phyloP scores from a whole-genome alignment of 2,113 vertebrate genomes.

The Tonatia bakeri region DNA sequence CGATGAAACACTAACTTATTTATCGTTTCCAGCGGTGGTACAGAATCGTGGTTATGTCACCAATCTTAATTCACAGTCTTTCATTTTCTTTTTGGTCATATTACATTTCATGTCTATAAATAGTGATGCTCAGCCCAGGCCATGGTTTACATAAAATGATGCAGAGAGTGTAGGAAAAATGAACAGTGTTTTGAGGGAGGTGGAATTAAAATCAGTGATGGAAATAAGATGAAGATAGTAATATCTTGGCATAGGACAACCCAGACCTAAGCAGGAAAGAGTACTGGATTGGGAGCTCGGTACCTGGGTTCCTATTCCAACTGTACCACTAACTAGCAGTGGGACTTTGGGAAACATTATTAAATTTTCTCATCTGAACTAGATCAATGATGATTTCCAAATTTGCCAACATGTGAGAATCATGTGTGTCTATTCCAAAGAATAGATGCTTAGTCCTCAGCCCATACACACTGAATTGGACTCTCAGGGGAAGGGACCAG shows the following conservation, averaged over 20 bases:
- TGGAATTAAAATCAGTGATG: background rate
- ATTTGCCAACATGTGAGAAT: background rate
- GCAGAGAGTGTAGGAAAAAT: background rate
- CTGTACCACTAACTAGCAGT: too few relatives aligned
- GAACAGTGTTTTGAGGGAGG: background rate
- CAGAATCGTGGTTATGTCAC: background rate
- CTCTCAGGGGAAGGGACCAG: background rate
- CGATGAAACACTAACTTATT: background rate
- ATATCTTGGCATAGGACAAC: background rate
- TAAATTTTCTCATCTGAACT: background rate
- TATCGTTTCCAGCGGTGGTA: background rate
- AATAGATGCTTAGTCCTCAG: background rate
- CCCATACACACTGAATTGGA: background rate
- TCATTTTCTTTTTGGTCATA: conserved; percentile 10
- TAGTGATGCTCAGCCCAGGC: background rate
- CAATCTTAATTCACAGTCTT: background rate
- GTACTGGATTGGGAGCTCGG: background rate
- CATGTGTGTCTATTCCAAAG: background rate
- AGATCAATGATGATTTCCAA: background rate
- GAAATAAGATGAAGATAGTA: background rate
- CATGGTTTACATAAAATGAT: background rate
- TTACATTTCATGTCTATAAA: background rate
- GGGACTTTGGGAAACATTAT: background rate
- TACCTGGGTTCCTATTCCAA: background rate
- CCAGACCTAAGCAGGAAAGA: background rate